phyloP scores from a whole-genome alignment of 2,888 invertebrate genomes.

The Ellobium chinense region DNA sequence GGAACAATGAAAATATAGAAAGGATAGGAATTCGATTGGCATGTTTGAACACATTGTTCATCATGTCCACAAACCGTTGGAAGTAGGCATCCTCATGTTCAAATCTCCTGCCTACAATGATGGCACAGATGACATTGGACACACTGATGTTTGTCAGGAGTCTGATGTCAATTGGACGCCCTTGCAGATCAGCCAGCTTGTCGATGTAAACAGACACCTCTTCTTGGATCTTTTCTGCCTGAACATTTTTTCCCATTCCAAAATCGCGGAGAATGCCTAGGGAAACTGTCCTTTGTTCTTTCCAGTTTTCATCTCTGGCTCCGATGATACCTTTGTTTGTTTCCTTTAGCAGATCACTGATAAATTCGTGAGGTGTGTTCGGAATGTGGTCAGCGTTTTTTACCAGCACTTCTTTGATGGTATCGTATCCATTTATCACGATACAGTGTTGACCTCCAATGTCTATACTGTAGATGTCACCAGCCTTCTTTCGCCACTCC shows the following conservation, averaged over 20 bases:
- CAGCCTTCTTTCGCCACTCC: constrained; percentile 28
- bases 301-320: constrained; percentile 31
- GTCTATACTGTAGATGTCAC: constrained; percentile 47
- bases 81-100: constrained; percentile 35
- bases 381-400: constrained; percentile 45
- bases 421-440: constrained; percentile 41
- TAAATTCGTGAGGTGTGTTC: constrained; percentile 3
- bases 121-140: constrained; percentile 44
- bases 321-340: constrained; percentile 24
- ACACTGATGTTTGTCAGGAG: constrained; percentile 19
- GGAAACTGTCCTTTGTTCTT: constrained; percentile 36
- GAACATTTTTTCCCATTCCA: constrained; percentile 40
- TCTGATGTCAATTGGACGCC: constrained; percentile 20
- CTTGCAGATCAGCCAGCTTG: constrained; percentile 4
- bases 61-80: background rate
- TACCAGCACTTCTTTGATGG: constrained; percentile 48
- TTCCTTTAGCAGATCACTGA: background rate
- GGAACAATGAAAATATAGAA: constrained; percentile 19
- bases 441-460: constrained; percentile 20
- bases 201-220: constrained; percentile 29
- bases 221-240: constrained; percentile 42
- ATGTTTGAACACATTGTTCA: background rate
- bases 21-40: background rate
- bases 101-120: constrained; percentile 36
- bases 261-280: constrained; percentile 35